Percentiles rank a stretch among this genome's conserved stretches.
Conservation (phyloP, 2,113 vertebrate genomes). For the Mixornis gularis region DNA sequence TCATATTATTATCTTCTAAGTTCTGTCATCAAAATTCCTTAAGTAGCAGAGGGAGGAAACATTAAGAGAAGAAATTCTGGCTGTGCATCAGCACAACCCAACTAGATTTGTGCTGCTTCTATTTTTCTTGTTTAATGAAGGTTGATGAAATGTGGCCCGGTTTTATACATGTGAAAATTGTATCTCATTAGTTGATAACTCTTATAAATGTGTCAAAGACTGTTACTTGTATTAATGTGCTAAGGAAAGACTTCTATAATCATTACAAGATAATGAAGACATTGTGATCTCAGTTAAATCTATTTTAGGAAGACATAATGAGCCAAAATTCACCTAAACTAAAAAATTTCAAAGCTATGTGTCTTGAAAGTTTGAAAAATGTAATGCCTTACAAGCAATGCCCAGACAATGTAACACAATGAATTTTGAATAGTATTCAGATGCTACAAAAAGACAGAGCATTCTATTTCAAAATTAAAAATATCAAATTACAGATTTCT, state of each 20-base stretch:
- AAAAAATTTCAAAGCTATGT: not conserved
- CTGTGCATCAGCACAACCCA: not conserved
- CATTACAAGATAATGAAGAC: slow-evolving; percentile 22
- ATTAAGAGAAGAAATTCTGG: not conserved
- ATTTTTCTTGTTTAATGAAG: not conserved
- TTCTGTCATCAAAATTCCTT: not conserved
- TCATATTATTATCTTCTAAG: not conserved
- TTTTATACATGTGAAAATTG: not conserved
- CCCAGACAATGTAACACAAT: not conserved
- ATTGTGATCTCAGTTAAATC: not conserved
- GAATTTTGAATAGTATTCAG: not conserved
- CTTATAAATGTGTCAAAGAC: not conserved
- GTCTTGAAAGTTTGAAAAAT: slow-evolving; percentile 19
- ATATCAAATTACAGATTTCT: not conserved
- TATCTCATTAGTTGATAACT: slow-evolving; percentile 2
- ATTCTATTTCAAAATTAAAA: not conserved
- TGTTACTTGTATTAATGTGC: not conserved
- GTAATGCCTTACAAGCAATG: not conserved
- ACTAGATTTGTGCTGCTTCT: not conserved
- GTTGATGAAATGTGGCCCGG: not conserved
- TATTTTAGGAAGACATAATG: slow-evolving; percentile 14
- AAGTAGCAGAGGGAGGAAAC: not conserved
- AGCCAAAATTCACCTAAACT: not conserved
- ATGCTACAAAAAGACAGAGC: not conserved
- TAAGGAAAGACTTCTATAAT: not conserved